Percentiles rank a stretch among this genome's conserved stretches.
These are phyloP conservation scores for Limnothrissa miodon DNA, from an alignment of 2,113 vertebrate genomes.

Conservation along the genomic window DNA sequence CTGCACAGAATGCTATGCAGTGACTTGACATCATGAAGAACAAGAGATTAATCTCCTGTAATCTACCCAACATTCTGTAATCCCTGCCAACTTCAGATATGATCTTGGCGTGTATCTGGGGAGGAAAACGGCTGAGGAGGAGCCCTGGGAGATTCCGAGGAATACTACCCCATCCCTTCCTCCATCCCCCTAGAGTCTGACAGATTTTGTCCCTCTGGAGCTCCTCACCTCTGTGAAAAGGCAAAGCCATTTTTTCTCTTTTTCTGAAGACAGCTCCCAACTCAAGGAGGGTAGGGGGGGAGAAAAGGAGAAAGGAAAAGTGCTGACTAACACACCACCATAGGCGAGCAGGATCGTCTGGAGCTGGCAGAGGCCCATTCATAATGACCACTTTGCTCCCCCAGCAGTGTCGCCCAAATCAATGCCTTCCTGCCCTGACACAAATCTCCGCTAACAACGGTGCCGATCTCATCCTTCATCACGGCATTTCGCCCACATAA, in stretches of 20 bases:
- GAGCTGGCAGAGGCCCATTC: conserved; percentile 32
- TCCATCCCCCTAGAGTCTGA: not conserved
- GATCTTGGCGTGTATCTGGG: not conserved
- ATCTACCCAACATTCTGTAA: not conserved
- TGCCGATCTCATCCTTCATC: conserved; percentile 16
- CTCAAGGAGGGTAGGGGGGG: conserved; percentile 22
- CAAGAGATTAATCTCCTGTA: not conserved
- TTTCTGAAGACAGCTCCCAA: conserved; percentile 40
- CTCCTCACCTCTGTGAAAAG: conserved; percentile 32
- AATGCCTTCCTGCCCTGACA: conserved; percentile 30
- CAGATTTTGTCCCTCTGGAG: not conserved
- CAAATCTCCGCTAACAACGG: conserved; percentile 8
- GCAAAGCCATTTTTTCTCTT: conserved; percentile 30
- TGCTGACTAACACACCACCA: conserved; percentile 53
- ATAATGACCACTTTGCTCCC: not conserved
- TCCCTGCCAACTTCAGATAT: not conserved
- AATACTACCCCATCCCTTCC: not conserved
- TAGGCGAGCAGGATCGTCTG: not conserved
- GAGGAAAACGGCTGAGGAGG: not conserved
- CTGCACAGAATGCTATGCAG: not conserved
- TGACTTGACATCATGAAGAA: not conserved
- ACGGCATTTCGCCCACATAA: conserved; percentile 18
- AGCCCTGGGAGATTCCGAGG: not conserved
- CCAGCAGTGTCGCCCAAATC: not conserved
- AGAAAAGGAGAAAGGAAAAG: conserved; percentile 35